Evolutionary conservation across 2,113 vertebrate genomes (phyloP).

Genomic region (Podocnemis expansa): DNA sequence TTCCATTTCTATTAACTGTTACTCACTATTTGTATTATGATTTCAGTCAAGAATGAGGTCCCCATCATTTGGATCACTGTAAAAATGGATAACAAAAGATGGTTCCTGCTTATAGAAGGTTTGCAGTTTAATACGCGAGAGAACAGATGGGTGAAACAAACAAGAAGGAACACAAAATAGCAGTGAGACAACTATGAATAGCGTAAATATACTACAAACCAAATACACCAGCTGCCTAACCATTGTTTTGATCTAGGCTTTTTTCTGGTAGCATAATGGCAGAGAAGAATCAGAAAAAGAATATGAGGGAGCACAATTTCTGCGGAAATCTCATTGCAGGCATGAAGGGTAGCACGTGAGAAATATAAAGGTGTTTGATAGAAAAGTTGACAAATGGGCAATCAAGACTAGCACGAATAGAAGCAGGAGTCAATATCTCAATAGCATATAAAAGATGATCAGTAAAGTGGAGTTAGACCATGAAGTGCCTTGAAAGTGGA

Average conservation of each 20-base stretch:
- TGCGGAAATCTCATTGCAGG: too few species aligned
- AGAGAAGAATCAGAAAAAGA: background rate
- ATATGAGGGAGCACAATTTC: background rate
- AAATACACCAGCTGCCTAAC: background rate
- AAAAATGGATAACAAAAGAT: background rate
- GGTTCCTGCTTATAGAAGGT: background rate
- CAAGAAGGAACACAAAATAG: background rate
- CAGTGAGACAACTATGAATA: background rate
- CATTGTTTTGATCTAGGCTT: background rate
- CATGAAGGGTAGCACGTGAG: too few species aligned
- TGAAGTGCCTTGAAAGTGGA: background rate
- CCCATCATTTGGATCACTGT: background rate
- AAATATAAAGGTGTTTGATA: too few species aligned
- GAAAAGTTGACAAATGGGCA: too few species aligned
- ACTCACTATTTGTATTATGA: conserved; percentile 10
- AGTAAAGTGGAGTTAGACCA: background rate
- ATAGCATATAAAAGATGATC: background rate
- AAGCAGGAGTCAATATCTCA: background rate
- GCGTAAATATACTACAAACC: background rate
- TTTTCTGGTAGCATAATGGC: background rate
- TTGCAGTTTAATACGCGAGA: background rate
- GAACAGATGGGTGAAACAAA: background rate
- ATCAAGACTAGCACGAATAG: too few species aligned
- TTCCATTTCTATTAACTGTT: background rate
- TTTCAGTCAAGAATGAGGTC: background rate